A percentile compares a stretch with the other conserved stretches of the same genome.
phyloP scores from a whole-genome alignment of 1,140 invertebrate genomes.

The Neodiprion pinetum region DNA sequence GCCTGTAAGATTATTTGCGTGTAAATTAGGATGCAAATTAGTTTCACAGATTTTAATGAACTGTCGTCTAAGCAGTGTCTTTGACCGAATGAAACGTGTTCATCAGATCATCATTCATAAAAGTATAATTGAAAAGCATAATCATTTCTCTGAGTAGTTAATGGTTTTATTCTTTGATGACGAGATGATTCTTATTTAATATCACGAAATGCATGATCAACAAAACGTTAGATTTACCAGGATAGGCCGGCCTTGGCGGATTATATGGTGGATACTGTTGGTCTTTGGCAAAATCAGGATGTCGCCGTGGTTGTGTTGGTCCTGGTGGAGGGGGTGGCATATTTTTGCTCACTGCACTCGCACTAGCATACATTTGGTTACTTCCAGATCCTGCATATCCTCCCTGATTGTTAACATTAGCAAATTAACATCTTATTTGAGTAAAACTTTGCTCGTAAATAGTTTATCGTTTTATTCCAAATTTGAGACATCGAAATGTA shows the following conservation, averaged over 20 bases:
- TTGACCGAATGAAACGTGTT: neutral
- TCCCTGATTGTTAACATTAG: conserved; percentile 31
- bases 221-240: conserved; percentile 41
- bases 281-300: conserved; percentile 87
- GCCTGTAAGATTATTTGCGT: conserved; percentile 45
- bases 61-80: neutral
- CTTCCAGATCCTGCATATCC: conserved; percentile 50
- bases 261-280: conserved; percentile 70
- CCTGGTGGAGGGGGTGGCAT: conserved; percentile 73
- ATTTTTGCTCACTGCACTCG: conserved; percentile 62
- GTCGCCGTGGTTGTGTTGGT: conserved; percentile 74
- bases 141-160: neutral
- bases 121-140: neutral
- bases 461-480: conserved; percentile 8
- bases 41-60: neutral
- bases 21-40: conserved; percentile 5
- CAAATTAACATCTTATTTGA: conserved; percentile 1
- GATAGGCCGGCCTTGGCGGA: conserved; percentile 65
- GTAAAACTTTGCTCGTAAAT: conserved; percentile 1
- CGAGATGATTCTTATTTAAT: conserved; percentile 11
- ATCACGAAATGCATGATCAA: conserved; percentile 15
- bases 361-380: conserved; percentile 52
- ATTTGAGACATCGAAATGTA: neutral
- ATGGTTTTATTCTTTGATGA: neutral
- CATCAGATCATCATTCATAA: neutral